Conservation (phyloP, 2,888 invertebrate genomes). For the Aquatica leii region DNA sequence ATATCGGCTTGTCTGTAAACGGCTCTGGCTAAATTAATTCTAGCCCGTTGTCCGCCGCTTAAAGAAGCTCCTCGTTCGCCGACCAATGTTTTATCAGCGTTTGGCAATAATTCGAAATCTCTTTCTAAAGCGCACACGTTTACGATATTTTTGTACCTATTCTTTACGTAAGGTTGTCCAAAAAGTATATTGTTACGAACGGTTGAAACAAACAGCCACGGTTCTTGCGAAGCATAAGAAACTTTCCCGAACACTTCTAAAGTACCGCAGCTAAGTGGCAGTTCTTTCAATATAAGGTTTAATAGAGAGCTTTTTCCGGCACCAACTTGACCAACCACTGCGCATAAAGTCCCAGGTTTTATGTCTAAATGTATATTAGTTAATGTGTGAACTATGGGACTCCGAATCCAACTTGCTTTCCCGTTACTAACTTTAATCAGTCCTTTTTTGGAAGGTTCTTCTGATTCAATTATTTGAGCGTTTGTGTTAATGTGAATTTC, state of each 20-base stretch:
- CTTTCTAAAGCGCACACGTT: conserved; percentile 70
- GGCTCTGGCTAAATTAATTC: conserved; percentile 79
- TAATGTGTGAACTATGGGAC: conserved; percentile 60
- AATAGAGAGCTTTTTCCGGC: conserved; percentile 75
- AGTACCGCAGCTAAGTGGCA: conserved; percentile 69
- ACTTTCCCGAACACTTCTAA: conserved; percentile 69
- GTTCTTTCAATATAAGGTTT: conserved; percentile 76
- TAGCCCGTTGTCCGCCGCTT: conserved; percentile 83
- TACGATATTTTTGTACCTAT: conserved; percentile 63
- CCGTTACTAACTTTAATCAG: conserved; percentile 39
- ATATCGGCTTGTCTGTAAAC: conserved; percentile 80
- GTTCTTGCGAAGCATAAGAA: conserved; percentile 81
- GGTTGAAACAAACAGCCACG: conserved; percentile 78
- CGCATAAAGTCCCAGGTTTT: conserved; percentile 62
- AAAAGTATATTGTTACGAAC: conserved; percentile 83
- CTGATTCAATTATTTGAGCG: neutral
- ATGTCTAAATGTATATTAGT: conserved; percentile 62
- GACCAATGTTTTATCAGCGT: conserved; percentile 77
- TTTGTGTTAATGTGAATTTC: conserved; percentile 8
- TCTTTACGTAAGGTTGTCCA: conserved; percentile 69
- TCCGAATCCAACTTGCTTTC: conserved; percentile 52
- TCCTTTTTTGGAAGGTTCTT: conserved; percentile 26
- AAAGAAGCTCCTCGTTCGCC: conserved; percentile 81
- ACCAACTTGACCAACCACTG: conserved; percentile 72
- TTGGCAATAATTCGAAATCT: conserved; percentile 75